A percentile compares a stretch with the other conserved stretches of the same genome.
Conservation (phyloP, 64 coral and sea anemone genomes). For the Actinia tenebrosa region DNA sequence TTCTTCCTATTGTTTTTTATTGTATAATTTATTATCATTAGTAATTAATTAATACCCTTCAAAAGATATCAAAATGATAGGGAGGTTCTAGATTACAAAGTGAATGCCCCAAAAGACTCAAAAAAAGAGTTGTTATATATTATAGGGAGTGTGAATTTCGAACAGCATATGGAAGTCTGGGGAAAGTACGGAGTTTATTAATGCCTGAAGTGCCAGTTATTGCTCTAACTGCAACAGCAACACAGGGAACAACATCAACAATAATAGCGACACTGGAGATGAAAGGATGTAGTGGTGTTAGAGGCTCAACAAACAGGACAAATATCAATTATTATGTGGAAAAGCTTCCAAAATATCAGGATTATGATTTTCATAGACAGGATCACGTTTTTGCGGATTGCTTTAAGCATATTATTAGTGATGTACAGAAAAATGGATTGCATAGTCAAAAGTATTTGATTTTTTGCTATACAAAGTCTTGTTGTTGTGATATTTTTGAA, state of each 20-base stretch:
- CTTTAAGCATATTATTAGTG: slow-evolving; percentile 17
- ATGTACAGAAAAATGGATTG: slow-evolving; percentile 24
- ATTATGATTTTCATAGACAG: slow-evolving; percentile 36
- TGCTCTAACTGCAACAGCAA: background rate
- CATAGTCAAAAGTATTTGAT: slow-evolving; percentile 4
- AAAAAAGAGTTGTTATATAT: no score
- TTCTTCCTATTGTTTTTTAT: no score
- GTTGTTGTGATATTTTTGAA: slow-evolving; percentile 32
- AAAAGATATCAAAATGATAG: no score
- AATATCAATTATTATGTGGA: slow-evolving; percentile 48
- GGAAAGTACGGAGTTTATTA: background rate
- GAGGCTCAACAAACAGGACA: slow-evolving; percentile 36
- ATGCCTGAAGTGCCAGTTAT: slow-evolving; percentile 1
- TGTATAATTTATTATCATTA: no score
- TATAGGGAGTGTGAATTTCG: no score
- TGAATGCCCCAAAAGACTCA: no score
- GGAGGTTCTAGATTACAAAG: no score
- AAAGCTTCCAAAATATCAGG: slow-evolving; percentile 36
- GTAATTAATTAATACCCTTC: no score
- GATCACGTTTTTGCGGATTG: slow-evolving; percentile 23
- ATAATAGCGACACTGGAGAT: slow-evolving; percentile 27
- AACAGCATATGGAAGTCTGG: no score
- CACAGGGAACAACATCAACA: background rate
- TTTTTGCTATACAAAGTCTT: slow-evolving; percentile 22
- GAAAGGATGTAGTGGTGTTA: background rate